Evolutionary conservation across 1,140 invertebrate species (phyloP).

Genomic region (Brachionus sp.): DNA sequence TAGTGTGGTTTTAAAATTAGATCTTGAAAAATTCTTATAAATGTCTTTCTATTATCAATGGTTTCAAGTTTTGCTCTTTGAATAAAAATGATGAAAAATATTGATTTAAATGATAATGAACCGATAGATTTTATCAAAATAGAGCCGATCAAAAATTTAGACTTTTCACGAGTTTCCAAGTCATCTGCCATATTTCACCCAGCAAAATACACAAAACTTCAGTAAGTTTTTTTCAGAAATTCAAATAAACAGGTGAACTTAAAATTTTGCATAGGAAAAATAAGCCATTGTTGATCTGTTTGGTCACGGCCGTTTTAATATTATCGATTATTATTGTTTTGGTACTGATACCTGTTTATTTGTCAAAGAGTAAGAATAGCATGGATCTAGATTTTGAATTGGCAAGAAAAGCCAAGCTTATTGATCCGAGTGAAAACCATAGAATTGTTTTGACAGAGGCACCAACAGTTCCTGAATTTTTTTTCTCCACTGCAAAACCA

Average conservation of each 20-base stretch:
- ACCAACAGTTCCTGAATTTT: not conserved
- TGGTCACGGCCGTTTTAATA: not conserved
- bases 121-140: conserved; percentile 21
- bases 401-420: not conserved
- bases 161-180: not conserved
- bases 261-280: not conserved
- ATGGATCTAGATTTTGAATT: not conserved
- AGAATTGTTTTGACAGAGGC: not conserved
- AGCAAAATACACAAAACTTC: conserved; percentile 21
- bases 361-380: not conserved
- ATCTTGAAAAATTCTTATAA: not conserved
- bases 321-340: not conserved
- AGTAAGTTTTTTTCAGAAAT: not conserved
- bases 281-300: not conserved
- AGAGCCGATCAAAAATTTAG: conserved; percentile 7
- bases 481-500: not conserved
- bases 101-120: not conserved
- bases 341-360: not conserved
- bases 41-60: not conserved
- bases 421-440: not conserved
- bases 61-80: not conserved
- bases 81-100: not conserved
- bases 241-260: not conserved
- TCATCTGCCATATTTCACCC: conserved; percentile 18
- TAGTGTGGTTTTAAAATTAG: conserved; percentile 9